These are phyloP conservation scores for Eulemur albifrons DNA, from an alignment of 2,797 vertebrate genomes.

Conservation along the genomic window DNA sequence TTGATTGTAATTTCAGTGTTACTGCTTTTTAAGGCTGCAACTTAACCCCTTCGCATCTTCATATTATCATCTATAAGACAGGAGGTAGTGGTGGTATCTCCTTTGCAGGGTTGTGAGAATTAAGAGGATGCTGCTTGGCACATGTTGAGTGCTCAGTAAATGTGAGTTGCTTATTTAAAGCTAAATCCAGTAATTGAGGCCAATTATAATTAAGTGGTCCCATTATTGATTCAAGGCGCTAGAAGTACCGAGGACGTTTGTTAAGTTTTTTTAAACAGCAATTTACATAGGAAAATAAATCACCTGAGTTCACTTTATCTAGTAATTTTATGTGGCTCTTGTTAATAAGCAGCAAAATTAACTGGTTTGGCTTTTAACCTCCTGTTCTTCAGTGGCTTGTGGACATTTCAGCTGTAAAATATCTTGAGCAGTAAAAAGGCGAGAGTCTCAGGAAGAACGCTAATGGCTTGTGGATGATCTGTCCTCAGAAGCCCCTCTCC, in stretches of 20 bases:
- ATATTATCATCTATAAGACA: background rate
- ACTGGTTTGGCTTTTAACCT: background rate
- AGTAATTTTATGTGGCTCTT: background rate
- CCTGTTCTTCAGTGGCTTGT: background rate
- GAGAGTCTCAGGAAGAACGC: background rate
- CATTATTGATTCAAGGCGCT: background rate
- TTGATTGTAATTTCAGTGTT: background rate
- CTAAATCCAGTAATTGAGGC: background rate
- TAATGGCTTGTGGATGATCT: fast-evolving
- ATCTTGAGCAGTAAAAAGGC: background rate
- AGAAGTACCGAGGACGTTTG: background rate
- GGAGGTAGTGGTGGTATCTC: background rate
- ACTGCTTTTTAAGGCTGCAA: background rate
- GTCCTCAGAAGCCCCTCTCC: background rate
- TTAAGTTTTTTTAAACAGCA: background rate
- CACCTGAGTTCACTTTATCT: background rate
- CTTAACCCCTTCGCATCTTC: background rate
- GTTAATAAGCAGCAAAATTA: background rate
- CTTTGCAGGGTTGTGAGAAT: background rate
- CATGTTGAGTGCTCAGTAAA: background rate
- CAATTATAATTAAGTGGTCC: background rate
- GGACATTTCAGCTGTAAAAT: background rate
- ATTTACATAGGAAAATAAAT: background rate
- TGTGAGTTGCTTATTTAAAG: background rate
- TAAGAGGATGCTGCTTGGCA: background rate